Evolutionary conservation across 2,888 invertebrate genomes (phyloP).

Genomic region (Microplitis manilae): DNA sequence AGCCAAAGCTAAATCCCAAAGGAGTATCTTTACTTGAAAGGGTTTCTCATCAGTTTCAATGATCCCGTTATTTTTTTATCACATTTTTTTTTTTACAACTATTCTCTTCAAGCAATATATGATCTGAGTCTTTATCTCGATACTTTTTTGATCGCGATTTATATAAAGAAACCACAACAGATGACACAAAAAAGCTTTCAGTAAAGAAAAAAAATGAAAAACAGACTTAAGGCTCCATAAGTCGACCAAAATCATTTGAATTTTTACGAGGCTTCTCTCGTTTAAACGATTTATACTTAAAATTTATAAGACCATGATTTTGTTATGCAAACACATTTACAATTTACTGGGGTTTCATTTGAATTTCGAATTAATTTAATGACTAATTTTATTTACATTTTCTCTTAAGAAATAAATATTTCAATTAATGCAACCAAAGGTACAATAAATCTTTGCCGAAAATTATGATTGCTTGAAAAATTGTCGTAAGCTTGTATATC

Average conservation of each 20-base stretch:
- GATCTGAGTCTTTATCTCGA: background rate
- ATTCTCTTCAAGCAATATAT: background rate
- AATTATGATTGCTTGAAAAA: no score
- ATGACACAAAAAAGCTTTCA: constrained; percentile 13
- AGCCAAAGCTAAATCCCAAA: constrained; percentile 43
- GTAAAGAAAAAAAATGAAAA: constrained; percentile 25
- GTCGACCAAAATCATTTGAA: background rate
- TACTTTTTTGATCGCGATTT: constrained; percentile 8
- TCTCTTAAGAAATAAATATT: no score
- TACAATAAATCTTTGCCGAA: no score
- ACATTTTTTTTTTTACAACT: background rate
- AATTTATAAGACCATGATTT: no score
- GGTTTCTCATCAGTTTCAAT: constrained; percentile 46
- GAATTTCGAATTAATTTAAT: no score
- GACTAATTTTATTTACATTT: no score
- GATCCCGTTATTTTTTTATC: constrained; percentile 37
- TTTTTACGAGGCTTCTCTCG: background rate
- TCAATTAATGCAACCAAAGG: no score
- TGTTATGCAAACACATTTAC: no score
- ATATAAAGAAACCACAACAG: constrained; percentile 17
- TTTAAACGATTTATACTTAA: no score
- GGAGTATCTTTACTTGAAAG: constrained; percentile 38
- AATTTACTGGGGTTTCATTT: no score
- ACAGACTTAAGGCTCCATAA: background rate
- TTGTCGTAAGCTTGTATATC: no score